These are phyloP conservation scores for Danio rerio DNA, from an alignment of 2,113 vertebrate genomes.

Conservation along the genomic window GRCz12tu NC_133182.1:32791501-32792000, in stretches of 20 bases:
- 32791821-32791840: slow-evolving; percentile 81
- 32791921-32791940: slow-evolving; percentile 14
- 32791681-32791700: slow-evolving; percentile 91
- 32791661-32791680: slow-evolving; percentile 95
- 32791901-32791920: background rate
- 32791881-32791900: slow-evolving; percentile 64
- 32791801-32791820: slow-evolving; percentile 90
- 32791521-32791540: no score
- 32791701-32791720: slow-evolving; percentile 89
- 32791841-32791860: slow-evolving; percentile 87
- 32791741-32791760: slow-evolving; percentile 97
- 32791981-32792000: slow-evolving; percentile 30
- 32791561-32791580: no score
- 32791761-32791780: slow-evolving; percentile 92
- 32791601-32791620: background rate
- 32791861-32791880: slow-evolving; percentile 92
- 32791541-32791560: no score
- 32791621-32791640: slow-evolving; percentile 85
- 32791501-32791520: no score
- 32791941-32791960: slow-evolving; percentile 31
- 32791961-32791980: slow-evolving; percentile 27
- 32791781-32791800: slow-evolving; percentile 92
- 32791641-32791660: slow-evolving; percentile 93
- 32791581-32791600: no score
- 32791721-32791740: slow-evolving; percentile 96